phyloP scores from a whole-genome alignment of 2,113 vertebrate species.

The Bettongia penicillata region DNA sequence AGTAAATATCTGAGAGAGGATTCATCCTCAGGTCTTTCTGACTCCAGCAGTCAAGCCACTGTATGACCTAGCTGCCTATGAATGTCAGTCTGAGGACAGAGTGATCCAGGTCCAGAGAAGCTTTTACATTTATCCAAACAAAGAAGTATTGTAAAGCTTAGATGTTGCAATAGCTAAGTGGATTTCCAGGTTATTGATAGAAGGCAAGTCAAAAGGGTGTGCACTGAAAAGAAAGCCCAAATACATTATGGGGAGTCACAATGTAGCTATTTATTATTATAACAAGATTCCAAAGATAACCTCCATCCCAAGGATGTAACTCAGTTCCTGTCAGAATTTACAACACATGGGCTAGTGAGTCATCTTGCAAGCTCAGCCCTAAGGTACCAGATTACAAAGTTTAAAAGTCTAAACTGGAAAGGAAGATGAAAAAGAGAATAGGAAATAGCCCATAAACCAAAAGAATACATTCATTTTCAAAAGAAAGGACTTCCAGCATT shows the following conservation, averaged over 20 bases:
- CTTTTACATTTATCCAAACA: not conserved
- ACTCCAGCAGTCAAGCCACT: not conserved
- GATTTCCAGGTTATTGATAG: not conserved
- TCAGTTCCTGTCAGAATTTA: not conserved
- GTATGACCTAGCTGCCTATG: not conserved
- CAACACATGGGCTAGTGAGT: not conserved
- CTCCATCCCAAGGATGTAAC: not conserved
- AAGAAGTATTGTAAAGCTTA: not conserved
- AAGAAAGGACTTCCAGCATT: slow-evolving; percentile 2
- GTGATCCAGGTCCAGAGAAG: not conserved
- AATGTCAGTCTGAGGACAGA: not conserved
- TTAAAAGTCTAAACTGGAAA: slow-evolving; percentile 13
- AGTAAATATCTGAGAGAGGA: not conserved
- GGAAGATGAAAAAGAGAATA: not conserved
- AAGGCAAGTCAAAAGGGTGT: not conserved
- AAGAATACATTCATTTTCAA: not conserved
- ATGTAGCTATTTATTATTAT: not conserved
- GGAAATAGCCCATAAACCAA: not conserved
- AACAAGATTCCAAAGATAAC: not conserved
- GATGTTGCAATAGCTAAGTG: not conserved
- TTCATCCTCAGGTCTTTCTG: not conserved
- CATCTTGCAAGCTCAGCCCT: slow-evolving; percentile 1
- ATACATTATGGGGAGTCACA: not conserved
- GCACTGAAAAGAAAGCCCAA: not conserved
- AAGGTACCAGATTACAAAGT: not conserved